These are phyloP conservation scores for Microplitis deprimator DNA, from an alignment of 2,888 invertebrate genomes.

Conservation along the genomic window DNA sequence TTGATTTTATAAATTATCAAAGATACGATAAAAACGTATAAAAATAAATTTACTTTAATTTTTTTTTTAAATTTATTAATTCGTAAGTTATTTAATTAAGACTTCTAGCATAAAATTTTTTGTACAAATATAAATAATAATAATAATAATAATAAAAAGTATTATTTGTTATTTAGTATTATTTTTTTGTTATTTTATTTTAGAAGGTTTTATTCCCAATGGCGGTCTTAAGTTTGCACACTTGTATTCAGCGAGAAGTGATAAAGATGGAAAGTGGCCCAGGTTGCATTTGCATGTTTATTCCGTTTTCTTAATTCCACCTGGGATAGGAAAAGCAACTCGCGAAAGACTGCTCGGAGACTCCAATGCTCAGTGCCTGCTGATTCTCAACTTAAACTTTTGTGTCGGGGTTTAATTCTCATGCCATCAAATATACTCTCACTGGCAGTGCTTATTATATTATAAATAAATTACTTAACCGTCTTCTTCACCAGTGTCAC, in stretches of 20 bases:
- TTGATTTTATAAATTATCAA: too few species aligned
- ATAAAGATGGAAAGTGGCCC: conserved; percentile 64
- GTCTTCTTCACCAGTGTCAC: not conserved
- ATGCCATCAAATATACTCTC: not conserved
- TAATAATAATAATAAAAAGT: too few species aligned
- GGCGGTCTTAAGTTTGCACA: conserved; percentile 51
- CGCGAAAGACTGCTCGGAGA: not conserved
- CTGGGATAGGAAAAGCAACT: conserved; percentile 31
- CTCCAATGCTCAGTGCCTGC: not conserved
- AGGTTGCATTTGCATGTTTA: conserved; percentile 64
- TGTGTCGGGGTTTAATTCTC: not conserved
- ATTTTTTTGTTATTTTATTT: too few species aligned
- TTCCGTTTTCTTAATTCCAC: conserved; percentile 61
- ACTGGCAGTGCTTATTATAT: not conserved
- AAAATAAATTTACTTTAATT: too few species aligned
- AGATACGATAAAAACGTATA: too few species aligned
- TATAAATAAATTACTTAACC: conserved; percentile 1
- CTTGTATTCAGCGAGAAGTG: conserved; percentile 56
- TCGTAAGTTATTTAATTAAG: too few species aligned
- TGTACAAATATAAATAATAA: too few species aligned
- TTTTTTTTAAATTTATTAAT: too few species aligned
- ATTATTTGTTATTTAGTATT: too few species aligned
- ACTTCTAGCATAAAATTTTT: too few species aligned
- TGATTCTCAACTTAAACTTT: not conserved
- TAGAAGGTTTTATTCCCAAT: conserved; percentile 15